Conservation (phyloP, 2,888 invertebrate species). For the Drosophila macrothrix region DNA sequence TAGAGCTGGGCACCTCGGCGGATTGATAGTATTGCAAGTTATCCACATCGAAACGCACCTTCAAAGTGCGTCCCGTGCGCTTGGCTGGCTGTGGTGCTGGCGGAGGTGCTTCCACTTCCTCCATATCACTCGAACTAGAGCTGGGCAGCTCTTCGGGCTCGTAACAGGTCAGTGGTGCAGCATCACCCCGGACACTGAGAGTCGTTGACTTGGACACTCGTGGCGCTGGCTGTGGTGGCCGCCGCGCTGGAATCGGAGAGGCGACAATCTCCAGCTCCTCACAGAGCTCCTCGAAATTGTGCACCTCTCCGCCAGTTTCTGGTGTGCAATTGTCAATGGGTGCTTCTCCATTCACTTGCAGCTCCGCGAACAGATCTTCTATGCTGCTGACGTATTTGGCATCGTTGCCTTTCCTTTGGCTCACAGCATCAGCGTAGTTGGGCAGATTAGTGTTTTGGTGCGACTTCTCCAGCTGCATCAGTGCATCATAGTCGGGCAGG, state of each 20-base stretch:
- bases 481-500: constrained; percentile 69
- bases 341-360: constrained; percentile 37
- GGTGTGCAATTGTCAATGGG: background rate
- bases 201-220: constrained; percentile 51
- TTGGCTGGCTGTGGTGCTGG: constrained; percentile 59
- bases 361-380: constrained; percentile 65
- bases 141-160: constrained; percentile 56
- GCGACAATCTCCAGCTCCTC: constrained; percentile 49
- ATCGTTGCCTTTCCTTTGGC: constrained; percentile 9
- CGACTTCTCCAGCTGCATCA: constrained; percentile 57
- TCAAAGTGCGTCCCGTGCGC: constrained; percentile 50
- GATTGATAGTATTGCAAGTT: constrained; percentile 71
- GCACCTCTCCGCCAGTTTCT: constrained; percentile 16
- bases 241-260: constrained; percentile 35
- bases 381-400: constrained; percentile 59
- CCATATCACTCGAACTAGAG: constrained; percentile 58
- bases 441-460: constrained; percentile 43
- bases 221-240: constrained; percentile 60
- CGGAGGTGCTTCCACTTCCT: constrained; percentile 22
- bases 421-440: constrained; percentile 57
- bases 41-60: constrained; percentile 78
- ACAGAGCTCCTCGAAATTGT: constrained; percentile 61
- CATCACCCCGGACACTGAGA: constrained; percentile 55
- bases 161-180: constrained; percentile 61
- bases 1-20: constrained; percentile 53